Evolutionary conservation across 2,797 vertebrate species (phyloP).

Genomic region (Bradypodion ventrale): DNA sequence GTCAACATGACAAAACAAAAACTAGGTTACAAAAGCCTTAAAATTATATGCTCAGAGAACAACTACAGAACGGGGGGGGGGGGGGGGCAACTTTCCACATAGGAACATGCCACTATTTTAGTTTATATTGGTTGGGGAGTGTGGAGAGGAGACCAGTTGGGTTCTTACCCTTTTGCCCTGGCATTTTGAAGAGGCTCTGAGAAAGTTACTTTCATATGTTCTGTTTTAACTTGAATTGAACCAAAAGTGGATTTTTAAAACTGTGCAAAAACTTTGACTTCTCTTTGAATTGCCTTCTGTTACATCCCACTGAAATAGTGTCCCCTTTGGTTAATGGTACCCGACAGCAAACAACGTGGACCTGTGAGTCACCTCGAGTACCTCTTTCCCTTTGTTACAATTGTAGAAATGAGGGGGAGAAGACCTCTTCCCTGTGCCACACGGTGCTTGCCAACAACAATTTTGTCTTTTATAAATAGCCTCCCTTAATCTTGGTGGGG

Average conservation of each 20-base stretch:
- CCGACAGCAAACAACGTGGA: neutral
- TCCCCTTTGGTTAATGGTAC: neutral
- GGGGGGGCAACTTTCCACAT: too few species aligned
- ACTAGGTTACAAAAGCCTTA: neutral
- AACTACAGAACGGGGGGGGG: too few species aligned
- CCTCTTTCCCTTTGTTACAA: neutral
- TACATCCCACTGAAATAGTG: neutral
- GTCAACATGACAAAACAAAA: neutral
- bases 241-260: neutral
- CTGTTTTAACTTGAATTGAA: neutral
- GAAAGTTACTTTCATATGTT: neutral
- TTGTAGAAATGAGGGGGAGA: neutral
- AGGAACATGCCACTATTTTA: too few species aligned
- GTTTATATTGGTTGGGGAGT: too few species aligned
- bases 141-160: too few species aligned
- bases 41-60: too few species aligned
- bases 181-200: neutral
- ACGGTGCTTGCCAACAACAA: neutral
- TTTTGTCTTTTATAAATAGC: conserved; percentile 18
- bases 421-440: neutral
- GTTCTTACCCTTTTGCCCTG: neutral
- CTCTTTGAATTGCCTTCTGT: neutral
- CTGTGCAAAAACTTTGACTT: neutral
- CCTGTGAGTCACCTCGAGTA: neutral
- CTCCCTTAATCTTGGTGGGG: conserved; percentile 39